phyloP scores from a whole-genome alignment of 2,888 invertebrate genomes.

The Rhaphigaster nebulosa region DNA sequence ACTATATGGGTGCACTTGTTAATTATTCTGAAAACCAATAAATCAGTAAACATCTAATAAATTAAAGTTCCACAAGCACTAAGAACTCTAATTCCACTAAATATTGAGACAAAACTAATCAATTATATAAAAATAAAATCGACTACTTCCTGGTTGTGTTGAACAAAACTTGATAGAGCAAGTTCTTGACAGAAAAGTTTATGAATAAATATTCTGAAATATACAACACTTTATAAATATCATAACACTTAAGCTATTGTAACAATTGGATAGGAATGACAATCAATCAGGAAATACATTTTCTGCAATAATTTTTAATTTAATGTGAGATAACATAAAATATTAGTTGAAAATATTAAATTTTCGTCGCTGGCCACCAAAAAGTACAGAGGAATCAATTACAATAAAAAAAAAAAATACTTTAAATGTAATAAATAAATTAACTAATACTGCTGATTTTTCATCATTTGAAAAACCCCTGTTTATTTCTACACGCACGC shows the following conservation, averaged over 20 bases:
- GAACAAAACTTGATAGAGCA: constrained; percentile 1
- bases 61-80: background rate
- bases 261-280: background rate
- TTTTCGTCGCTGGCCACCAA: background rate
- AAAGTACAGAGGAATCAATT: background rate
- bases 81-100: constrained; percentile 21
- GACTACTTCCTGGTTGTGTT: constrained; percentile 17
- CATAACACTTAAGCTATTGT: background rate
- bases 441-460: too few relatives aligned
- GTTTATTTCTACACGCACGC: too few relatives aligned
- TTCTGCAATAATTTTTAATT: background rate
- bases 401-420: background rate
- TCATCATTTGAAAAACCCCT: too few relatives aligned
- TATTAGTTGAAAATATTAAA: background rate
- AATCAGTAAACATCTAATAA: background rate
- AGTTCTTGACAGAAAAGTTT: constrained; percentile 8
- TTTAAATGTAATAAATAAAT: too few relatives aligned
- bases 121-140: constrained; percentile 5
- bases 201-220: constrained; percentile 28
- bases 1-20: background rate
- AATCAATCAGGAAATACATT: background rate
- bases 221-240: constrained; percentile 25
- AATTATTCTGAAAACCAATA: background rate
- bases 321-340: background rate
- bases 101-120: constrained; percentile 8